Percentiles rank a stretch among this genome's conserved stretches.
These are phyloP conservation scores for Silurus lanzhouensis DNA, from an alignment of 2,797 vertebrate species.

Conservation along the genomic window DNA sequence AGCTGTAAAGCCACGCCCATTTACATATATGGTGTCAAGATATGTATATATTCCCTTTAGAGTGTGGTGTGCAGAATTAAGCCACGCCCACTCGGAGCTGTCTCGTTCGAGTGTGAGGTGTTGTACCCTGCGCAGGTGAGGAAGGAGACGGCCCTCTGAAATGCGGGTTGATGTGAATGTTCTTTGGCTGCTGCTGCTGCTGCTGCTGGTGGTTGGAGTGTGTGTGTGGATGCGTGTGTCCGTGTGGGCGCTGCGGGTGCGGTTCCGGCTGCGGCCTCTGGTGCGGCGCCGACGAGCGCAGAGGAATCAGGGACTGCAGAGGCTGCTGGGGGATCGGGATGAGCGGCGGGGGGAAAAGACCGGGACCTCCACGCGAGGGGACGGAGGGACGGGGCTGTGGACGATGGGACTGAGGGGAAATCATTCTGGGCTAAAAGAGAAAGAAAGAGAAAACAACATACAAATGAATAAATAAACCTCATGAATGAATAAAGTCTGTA, in stretches of 20 bases:
- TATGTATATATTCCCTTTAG: no score
- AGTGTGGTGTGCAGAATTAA: background rate
- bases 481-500: no score
- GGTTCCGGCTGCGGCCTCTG: conserved; percentile 84
- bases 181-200: conserved; percentile 89
- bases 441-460: conserved; percentile 39
- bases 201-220: conserved; percentile 71
- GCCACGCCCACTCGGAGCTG: background rate
- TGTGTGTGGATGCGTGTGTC: conserved; percentile 68
- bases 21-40: no score
- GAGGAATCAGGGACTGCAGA: conserved; percentile 87
- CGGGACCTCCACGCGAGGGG: conserved; percentile 63
- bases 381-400: conserved; percentile 66
- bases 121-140: conserved; percentile 87
- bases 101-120: background rate
- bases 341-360: conserved; percentile 72
- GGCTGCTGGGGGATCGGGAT: conserved; percentile 74
- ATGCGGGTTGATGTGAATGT: conserved; percentile 99
- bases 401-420: conserved; percentile 59
- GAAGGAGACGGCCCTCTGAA: conserved; percentile 90
- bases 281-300: conserved; percentile 80
- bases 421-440: conserved; percentile 63
- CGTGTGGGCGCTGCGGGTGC: conserved; percentile 72
- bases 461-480: no score
- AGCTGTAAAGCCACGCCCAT: background rate